A percentile compares a stretch with the other conserved stretches of the same genome.
These are phyloP conservation scores for Mechanitis mazaeus DNA, from an alignment of 2,888 invertebrate species.

Conservation along the genomic window DNA sequence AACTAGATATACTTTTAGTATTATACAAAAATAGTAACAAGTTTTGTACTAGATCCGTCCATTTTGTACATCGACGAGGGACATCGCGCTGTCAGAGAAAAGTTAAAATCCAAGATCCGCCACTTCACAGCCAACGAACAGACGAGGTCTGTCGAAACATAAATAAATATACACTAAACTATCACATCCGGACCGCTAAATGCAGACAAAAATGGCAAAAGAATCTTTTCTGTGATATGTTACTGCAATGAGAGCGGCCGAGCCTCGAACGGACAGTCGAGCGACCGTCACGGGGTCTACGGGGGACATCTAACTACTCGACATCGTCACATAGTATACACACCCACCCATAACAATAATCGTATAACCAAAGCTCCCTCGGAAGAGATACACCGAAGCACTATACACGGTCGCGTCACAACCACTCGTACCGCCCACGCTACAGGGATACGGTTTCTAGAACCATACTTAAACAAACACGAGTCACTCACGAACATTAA, in stretches of 20 bases:
- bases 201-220: constrained; percentile 43
- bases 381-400: too few relatives aligned
- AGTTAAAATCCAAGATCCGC: constrained; percentile 27
- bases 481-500: too few relatives aligned
- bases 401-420: too few relatives aligned
- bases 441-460: too few relatives aligned
- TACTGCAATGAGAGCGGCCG: constrained; percentile 6
- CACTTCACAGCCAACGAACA: constrained; percentile 48
- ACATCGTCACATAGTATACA: background rate
- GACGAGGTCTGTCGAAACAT: constrained; percentile 31
- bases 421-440: too few relatives aligned
- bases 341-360: background rate
- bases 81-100: constrained; percentile 24
- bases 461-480: too few relatives aligned
- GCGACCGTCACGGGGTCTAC: too few relatives aligned
- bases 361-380: too few relatives aligned
- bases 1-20: constrained; percentile 67
- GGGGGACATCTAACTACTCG: too few relatives aligned
- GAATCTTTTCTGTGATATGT: constrained; percentile 33
- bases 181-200: constrained; percentile 37
- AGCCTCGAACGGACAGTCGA: background rate
- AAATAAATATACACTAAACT: constrained; percentile 29
- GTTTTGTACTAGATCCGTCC: constrained; percentile 73
- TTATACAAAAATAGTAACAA: constrained; percentile 76
- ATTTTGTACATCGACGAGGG: constrained; percentile 71